These are phyloP conservation scores for Lepidocyrtinus sp. DNA, from an alignment of 2,888 invertebrate species.

Conservation along the genomic window DNA sequence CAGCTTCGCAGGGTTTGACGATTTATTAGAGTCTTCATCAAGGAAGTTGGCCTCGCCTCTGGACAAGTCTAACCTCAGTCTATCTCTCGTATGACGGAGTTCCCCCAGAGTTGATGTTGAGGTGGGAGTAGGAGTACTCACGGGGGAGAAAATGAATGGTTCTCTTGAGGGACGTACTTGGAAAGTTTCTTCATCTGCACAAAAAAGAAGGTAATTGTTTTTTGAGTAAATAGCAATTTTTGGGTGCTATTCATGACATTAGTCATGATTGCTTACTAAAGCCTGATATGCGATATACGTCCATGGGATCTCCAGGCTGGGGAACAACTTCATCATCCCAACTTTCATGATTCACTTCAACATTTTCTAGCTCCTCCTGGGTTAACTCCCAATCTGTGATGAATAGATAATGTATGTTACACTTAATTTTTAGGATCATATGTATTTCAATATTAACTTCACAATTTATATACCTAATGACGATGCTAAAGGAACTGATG, in stretches of 20 bases:
- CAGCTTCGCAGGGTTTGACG: constrained; percentile 53
- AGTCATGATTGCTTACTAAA: no score
- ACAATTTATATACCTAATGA: constrained; percentile 29
- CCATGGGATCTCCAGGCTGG: constrained; percentile 63
- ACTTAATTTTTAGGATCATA: not conserved
- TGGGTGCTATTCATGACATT: no score
- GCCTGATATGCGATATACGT: constrained; percentile 68
- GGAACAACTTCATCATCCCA: constrained; percentile 63
- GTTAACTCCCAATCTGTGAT: constrained; percentile 68
- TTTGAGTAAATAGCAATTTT: no score
- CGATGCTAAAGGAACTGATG: constrained; percentile 25
- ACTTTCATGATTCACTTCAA: constrained; percentile 62
- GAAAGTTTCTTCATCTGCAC: constrained; percentile 54
- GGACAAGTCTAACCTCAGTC: constrained; percentile 79
- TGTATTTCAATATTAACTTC: not conserved
- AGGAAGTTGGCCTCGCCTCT: constrained; percentile 66
- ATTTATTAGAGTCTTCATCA: constrained; percentile 55
- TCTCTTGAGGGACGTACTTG: constrained; percentile 63
- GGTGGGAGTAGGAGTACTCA: not conserved
- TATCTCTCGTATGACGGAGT: constrained; percentile 81
- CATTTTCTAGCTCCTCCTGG: constrained; percentile 68
- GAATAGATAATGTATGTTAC: not conserved
- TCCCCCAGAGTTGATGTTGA: constrained; percentile 76
- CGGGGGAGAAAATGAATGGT: constrained; percentile 61
- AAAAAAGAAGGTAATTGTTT: not conserved